A percentile compares a stretch with the other conserved stretches of the same genome.
phyloP scores from a whole-genome alignment of 2,113 vertebrate species.

The Dromaius novaehollandiae region DNA sequence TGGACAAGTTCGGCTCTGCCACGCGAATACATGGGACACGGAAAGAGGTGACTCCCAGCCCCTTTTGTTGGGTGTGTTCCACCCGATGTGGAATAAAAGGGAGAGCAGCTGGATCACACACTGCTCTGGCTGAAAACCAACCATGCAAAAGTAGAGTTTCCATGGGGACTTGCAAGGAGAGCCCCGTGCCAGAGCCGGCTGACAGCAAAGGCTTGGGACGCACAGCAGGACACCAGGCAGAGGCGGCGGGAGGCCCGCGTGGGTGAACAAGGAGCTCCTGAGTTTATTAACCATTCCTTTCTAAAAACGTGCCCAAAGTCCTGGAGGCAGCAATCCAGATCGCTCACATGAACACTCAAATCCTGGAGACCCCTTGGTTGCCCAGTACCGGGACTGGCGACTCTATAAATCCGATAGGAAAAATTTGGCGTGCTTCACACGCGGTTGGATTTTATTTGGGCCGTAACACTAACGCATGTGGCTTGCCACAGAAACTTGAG shows the following conservation, averaged over 20 bases:
- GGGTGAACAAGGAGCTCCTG: too few species aligned
- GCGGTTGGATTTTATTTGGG: neutral
- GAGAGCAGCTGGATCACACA: too few species aligned
- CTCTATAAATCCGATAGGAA: too few species aligned
- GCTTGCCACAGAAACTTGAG: neutral
- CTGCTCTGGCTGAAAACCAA: rapidly evolving
- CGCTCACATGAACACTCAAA: neutral
- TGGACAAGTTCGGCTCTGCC: too few species aligned
- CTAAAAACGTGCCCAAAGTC: neutral
- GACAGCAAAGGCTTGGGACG: neutral
- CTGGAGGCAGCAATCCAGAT: neutral
- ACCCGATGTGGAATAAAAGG: too few species aligned
- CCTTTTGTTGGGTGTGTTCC: too few species aligned
- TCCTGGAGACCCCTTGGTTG: neutral
- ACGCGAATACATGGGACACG: too few species aligned
- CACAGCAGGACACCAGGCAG: too few species aligned
- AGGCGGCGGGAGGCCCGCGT: too few species aligned
- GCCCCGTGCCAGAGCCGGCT: neutral
- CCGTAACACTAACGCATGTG: too few species aligned
- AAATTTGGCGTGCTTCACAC: neutral
- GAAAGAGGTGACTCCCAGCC: too few species aligned
- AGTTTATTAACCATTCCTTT: neutral
- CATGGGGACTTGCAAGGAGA: neutral
- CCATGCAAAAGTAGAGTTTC: too few species aligned
- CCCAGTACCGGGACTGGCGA: neutral